Evolutionary conservation across 2,888 invertebrate genomes (phyloP).

Genomic region (Dendrolimus pini): DNA sequence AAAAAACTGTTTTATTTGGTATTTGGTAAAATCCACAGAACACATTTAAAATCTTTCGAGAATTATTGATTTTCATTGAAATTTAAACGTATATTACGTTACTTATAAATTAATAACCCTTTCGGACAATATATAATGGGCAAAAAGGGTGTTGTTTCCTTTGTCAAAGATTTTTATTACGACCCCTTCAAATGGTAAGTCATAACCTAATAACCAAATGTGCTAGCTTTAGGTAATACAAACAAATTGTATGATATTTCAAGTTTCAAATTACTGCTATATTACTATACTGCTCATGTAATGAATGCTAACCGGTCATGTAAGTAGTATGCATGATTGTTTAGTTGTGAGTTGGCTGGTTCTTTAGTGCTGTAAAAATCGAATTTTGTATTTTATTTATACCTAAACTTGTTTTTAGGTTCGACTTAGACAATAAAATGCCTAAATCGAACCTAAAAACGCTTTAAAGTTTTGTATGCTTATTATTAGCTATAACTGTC

Average conservation of each 20-base stretch:
- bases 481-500: too few species aligned
- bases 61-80: slow-evolving; percentile 22
- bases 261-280: too few species aligned
- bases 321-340: background rate
- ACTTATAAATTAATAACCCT: slow-evolving; percentile 12
- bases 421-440: too few species aligned
- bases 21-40: too few species aligned
- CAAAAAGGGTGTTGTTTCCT: slow-evolving; percentile 72
- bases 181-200: slow-evolving; percentile 88
- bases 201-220: slow-evolving; percentile 35
- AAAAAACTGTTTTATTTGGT: too few species aligned
- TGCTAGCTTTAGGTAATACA: background rate
- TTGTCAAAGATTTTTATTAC: slow-evolving; percentile 81
- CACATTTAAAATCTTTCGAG: background rate
- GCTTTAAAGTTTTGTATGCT: too few species aligned
- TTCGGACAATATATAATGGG: slow-evolving; percentile 67
- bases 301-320: background rate
- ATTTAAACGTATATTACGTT: slow-evolving; percentile 17
- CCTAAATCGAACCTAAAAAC: too few species aligned
- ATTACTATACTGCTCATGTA: background rate
- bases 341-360: too few species aligned
- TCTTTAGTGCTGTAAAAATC: too few species aligned
- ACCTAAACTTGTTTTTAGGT: too few species aligned
- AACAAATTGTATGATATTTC: background rate
- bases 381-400: too few species aligned